phyloP scores from a whole-genome alignment of 2,888 invertebrate genomes.

The Ormyrus pomaceus region DNA sequence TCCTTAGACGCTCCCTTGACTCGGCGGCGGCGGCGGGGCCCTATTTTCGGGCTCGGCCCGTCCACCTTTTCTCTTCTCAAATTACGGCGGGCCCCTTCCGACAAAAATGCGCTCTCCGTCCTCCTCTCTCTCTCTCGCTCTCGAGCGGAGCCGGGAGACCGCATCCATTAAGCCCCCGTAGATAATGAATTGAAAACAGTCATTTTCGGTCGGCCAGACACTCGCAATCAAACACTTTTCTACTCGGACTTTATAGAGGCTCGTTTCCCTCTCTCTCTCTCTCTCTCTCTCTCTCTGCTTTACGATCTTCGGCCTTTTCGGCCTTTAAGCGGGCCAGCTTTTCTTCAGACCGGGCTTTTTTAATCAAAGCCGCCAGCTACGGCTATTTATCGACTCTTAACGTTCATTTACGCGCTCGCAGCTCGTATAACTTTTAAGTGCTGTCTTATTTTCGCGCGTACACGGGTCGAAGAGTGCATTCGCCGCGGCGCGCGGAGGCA shows the following conservation, averaged over 20 bases:
- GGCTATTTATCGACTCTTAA: slow-evolving; percentile 33
- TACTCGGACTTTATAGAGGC: background rate
- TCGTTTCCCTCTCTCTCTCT: background rate
- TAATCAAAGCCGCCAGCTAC: slow-evolving; percentile 3
- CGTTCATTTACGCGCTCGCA: slow-evolving; percentile 39
- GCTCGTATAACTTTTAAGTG: slow-evolving; percentile 46
- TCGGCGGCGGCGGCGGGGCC: background rate
- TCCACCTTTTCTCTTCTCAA: background rate
- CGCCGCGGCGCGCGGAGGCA: background rate
- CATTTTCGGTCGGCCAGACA: background rate
- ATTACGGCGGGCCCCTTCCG: background rate
- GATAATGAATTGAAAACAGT: slow-evolving; percentile 33
- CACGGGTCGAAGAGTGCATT: background rate
- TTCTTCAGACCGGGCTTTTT: background rate
- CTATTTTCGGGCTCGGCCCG: slow-evolving; percentile 15
- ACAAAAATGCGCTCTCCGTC: slow-evolving; percentile 16
- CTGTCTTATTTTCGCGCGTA: slow-evolving; percentile 38
- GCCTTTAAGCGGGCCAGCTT: no score
- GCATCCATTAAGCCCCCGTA: slow-evolving; percentile 25
- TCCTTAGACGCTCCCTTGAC: slow-evolving; percentile 13
- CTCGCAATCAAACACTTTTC: slow-evolving; percentile 28
- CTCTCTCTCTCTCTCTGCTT: background rate
- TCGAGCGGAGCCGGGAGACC: background rate
- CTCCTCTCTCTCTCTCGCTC: background rate
- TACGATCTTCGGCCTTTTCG: background rate